Base-by-base conservation (phyloP, 1,140 invertebrate species). In the Delia radicum region DNA sequence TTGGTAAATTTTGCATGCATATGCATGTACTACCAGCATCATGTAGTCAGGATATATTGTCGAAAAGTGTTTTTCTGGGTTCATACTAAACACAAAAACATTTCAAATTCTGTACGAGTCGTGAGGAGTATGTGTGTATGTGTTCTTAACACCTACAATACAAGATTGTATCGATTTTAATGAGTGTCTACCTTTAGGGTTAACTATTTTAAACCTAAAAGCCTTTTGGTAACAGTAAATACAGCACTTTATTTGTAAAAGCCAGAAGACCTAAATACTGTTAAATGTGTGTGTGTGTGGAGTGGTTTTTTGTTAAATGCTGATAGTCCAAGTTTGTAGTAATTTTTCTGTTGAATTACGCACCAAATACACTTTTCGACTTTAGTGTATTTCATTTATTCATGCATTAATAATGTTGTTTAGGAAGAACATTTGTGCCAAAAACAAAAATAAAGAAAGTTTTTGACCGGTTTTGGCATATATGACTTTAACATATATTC, bases 161-260 rank as follows among this genome's bases (percentile, higher is more conserved):
- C 18, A 55, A 55, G 29, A 69, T 69, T 18, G 29, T 33, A 69
- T 69, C 29, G 65, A 69, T 69, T 69, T 69, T 69, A 69, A 69
- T 69, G 65, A 69, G 65, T 69, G 31, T 69, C 65, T 69, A 69
- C 65, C 65, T 69, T 69, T 33, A 69, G 65, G 65, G 65, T 69
- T 69, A 69, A 69, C 18, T 21, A 18, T 55, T n/a, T 18, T 55
- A 55, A 55, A 55, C 48, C n/a, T 18, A 55, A 55, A 55, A 55
- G 48, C 48, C 48, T 21, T n/a, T 55, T 18, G 48, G 18, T 55
- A 21, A 18, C 48, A 55, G 48, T 55, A 55, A 55, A 55, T 55
- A 61, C n/a, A 2, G 21, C 15, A 63, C 7, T 21, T 55, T 15
- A 28, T 33, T 29, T 55, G 5, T 55, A 21, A 21, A 48, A 48